Evolutionary conservation across 2,888 invertebrate genomes (phyloP).

Genomic region (Hemicrepidius hirtus): DNA sequence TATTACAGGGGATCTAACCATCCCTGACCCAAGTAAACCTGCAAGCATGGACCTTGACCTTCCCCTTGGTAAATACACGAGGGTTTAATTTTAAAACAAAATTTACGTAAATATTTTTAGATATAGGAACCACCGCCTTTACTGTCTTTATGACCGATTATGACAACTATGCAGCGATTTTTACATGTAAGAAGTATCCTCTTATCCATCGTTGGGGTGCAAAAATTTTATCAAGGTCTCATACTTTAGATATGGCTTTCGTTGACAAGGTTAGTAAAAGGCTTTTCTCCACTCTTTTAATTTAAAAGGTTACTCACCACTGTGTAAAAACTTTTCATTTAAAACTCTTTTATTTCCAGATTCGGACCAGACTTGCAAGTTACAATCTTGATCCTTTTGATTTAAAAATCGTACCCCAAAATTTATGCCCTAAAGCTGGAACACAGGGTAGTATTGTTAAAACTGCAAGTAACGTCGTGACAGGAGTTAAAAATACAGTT

Average conservation of each 20-base stretch:
- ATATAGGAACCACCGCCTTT: conserved; percentile 84
- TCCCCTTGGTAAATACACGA: conserved; percentile 78
- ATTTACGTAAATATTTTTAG: conserved; percentile 68
- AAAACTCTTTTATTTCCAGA: conserved; percentile 69
- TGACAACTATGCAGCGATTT: conserved; percentile 82
- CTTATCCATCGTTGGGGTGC: conserved; percentile 86
- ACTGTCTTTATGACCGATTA: conserved; percentile 86
- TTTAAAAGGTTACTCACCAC: too few relatives aligned
- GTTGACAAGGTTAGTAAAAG: conserved; percentile 77
- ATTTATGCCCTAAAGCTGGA: conserved; percentile 80
- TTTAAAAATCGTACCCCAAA: conserved; percentile 83
- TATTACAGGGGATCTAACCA: conserved; percentile 82
- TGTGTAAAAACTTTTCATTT: too few relatives aligned
- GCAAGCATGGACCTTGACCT: conserved; percentile 85
- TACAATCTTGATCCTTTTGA: conserved; percentile 85
- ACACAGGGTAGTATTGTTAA: conserved; percentile 76
- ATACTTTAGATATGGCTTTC: conserved; percentile 81
- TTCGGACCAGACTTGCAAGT: conserved; percentile 78
- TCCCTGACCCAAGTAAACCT: conserved; percentile 79
- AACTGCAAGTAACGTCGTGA: conserved; percentile 60
- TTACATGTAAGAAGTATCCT: conserved; percentile 83
- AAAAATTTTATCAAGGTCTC: conserved; percentile 84
- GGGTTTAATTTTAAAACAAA: not conserved
- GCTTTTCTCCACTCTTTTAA: too few relatives aligned
- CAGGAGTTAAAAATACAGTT: not conserved